These are phyloP conservation scores for Chitala chitala DNA, from an alignment of 2,113 vertebrate genomes.

Conservation along the genomic window DNA sequence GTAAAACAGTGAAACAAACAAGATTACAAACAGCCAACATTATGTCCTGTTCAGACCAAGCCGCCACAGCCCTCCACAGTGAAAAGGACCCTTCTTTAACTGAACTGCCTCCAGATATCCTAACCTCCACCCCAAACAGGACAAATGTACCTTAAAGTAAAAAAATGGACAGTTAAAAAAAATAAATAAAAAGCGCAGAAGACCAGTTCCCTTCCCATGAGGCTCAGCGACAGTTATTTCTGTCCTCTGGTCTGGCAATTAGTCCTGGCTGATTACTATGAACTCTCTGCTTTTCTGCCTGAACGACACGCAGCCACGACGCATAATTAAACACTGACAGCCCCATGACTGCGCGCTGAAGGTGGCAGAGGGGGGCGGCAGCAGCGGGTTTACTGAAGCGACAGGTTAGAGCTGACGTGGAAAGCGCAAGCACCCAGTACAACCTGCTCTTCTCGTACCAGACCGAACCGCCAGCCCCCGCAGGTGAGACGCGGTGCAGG, in stretches of 20 bases:
- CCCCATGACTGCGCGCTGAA: background rate
- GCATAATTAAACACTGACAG: conserved; percentile 7
- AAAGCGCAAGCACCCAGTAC: too few relatives aligned
- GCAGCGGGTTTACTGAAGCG: background rate
- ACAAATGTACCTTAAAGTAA: too few relatives aligned
- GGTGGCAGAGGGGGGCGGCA: background rate
- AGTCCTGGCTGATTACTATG: background rate
- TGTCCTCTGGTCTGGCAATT: conserved; percentile 1
- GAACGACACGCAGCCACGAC: background rate
- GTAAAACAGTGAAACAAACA: too few relatives aligned
- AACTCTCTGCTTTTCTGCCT: background rate
- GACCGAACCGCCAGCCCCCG: too few relatives aligned
- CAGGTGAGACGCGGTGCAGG: too few relatives aligned
- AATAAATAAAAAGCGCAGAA: background rate
- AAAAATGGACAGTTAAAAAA: background rate
- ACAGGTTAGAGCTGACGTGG: background rate
- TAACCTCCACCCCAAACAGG: too few relatives aligned
- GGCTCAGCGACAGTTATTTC: background rate
- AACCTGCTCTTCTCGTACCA: too few relatives aligned
- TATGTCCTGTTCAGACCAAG: too few relatives aligned
- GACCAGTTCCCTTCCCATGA: background rate
- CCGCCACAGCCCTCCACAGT: too few relatives aligned
- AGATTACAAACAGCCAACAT: too few relatives aligned
- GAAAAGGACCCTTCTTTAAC: too few relatives aligned
- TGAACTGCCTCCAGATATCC: too few relatives aligned